Evolutionary conservation across 1,140 invertebrate genomes (phyloP), one percentile per base, ranked within the genome.

Genomic region (Philotrypesis tridentata): DNA sequence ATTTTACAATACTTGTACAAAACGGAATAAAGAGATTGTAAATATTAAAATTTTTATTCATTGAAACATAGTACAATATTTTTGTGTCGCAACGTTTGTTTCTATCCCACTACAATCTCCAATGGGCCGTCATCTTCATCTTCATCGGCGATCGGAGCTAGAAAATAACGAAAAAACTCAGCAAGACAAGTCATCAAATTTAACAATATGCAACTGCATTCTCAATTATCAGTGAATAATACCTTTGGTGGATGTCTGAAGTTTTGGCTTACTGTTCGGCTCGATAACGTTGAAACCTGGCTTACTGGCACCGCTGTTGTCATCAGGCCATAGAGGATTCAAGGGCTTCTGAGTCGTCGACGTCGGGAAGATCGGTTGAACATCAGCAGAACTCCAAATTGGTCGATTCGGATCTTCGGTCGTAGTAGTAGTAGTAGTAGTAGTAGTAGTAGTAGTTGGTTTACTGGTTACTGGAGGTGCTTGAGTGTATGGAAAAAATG

Each of bases 31-130:
- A n/a, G n/a, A n/a, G n/a, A n/a, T n/a, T n/a, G n/a, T n/a, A n/a
- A n/a, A n/a, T n/a, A n/a, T n/a, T n/a, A n/a, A n/a, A n/a, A n/a
- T n/a, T n/a, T n/a, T n/a, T n/a, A n/a, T n/a, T n/a, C n/a, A n/a
- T n/a, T n/a, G n/a, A n/a, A n/a, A n/a, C n/a, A n/a, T n/a, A n/a
- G n/a, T n/a, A n/a, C n/a, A n/a, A n/a, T n/a, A n/a, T n/a, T n/a
- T n/a, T n/a, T n/a, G n/a, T n/a, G n/a, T 17, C 31, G 7, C 1
- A 70, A 65, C 0, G 14, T 5, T 72, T 25, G n/a, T 43, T 8
- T 72, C 70, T 72, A 29, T 11, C 70, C 70, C 37, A 72, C 43
- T 48, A 72, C 14, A 48, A 72, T 72, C 11, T 72, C n/a, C 21
- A 72, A 40, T 8, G 33, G 37, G 33, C n/a, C 33, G 70, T 72